phyloP scores from a whole-genome alignment of 2,797 vertebrate species.

The Parambassis ranga region DNA sequence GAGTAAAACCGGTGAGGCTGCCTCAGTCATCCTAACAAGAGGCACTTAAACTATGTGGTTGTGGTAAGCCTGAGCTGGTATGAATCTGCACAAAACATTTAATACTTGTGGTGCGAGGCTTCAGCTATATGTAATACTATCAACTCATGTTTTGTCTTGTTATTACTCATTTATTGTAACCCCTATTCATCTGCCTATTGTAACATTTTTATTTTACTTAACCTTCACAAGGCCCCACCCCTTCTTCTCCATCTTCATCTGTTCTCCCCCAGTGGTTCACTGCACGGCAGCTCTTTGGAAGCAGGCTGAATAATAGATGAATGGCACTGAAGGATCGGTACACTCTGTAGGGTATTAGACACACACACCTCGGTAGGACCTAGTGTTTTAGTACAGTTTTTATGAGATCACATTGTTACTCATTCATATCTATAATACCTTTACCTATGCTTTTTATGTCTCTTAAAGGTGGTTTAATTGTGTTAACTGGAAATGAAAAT shows the following conservation, averaged over 20 bases:
- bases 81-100: no score
- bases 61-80: no score
- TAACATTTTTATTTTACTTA: conserved; percentile 16
- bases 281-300: conserved; percentile 41
- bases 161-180: neutral
- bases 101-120: no score
- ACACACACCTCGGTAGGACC: conserved; percentile 1
- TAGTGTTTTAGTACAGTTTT: neutral
- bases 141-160: neutral
- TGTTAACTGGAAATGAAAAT: neutral
- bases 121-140: no score
- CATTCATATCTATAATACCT: no score
- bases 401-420: conserved; percentile 8
- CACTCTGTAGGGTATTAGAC: conserved; percentile 35
- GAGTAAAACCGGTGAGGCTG: no score
- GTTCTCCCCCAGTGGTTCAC: conserved; percentile 29
- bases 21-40: no score
- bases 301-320: conserved; percentile 76
- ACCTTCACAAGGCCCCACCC: conserved; percentile 15
- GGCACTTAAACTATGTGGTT: no score
- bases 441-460: neutral
- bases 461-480: conserved; percentile 2
- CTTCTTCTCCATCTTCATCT: conserved; percentile 16
- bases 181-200: neutral
- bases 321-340: conserved; percentile 39